A percentile compares a stretch with the other conserved stretches of the same genome.
These are phyloP conservation scores for Teleopsis dalmanni DNA, from an alignment of 1,140 invertebrate species.

Conservation along the genomic window DNA sequence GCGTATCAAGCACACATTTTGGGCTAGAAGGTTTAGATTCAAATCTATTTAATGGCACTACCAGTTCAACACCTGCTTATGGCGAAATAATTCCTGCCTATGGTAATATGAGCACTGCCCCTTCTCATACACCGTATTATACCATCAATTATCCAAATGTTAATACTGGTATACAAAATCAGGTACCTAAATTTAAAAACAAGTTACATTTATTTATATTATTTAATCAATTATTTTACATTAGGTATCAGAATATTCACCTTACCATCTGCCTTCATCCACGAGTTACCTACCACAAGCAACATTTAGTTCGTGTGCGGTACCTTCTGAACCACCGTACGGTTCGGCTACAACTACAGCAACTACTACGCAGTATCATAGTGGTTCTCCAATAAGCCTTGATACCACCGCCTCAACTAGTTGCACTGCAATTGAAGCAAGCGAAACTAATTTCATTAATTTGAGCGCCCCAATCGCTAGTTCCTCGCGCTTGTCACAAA, in stretches of 20 bases:
- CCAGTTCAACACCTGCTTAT: conserved; percentile 31
- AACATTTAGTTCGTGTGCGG: conserved; percentile 33
- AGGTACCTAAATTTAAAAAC: not conserved
- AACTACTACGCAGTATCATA: conserved; percentile 29
- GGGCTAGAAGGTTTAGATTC: conserved; percentile 29
- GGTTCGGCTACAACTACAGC: conserved; percentile 35
- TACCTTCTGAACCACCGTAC: conserved; percentile 34
- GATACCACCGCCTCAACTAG: conserved; percentile 23
- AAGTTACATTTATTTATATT: not conserved
- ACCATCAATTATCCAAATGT: conserved; percentile 9
- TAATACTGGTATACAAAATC: not conserved
- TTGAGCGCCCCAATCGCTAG: conserved; percentile 30
- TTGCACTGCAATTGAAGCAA: conserved; percentile 16
- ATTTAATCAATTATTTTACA: not conserved
- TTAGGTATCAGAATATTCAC: conserved; percentile 8
- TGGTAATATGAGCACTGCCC: conserved; percentile 6
- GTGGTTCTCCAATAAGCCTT: conserved; percentile 3
- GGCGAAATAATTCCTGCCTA: conserved; percentile 31
- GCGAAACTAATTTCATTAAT: conserved; percentile 28
- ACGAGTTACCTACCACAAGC: conserved; percentile 17
- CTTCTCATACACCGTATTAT: conserved; percentile 2
- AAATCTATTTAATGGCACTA: conserved; percentile 24
- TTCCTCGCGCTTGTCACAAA: conserved; percentile 37
- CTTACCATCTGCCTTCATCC: conserved; percentile 9
- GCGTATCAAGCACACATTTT: not conserved